phyloP scores from a whole-genome alignment of 64 coral and sea anemone species.

The Pocillopora damicornis region DNA sequence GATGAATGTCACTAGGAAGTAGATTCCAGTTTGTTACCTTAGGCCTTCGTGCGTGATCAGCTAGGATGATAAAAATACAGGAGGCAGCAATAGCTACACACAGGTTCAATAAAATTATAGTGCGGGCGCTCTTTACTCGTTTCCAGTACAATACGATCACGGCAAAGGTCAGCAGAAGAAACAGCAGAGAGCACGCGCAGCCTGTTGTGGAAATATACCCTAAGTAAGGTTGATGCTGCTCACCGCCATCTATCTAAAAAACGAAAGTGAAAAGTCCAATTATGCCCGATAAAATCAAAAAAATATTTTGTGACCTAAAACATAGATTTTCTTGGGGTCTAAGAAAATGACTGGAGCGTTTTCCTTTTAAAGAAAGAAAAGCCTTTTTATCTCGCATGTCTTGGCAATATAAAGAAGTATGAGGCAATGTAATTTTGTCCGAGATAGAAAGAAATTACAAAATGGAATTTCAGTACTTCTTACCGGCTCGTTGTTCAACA shows the following conservation, averaged over 20 bases:
- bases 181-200: constrained; percentile 45
- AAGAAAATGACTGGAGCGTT: too few relatives aligned
- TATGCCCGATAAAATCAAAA: background rate
- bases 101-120: constrained; percentile 37
- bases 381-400: too few relatives aligned
- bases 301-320: too few relatives aligned
- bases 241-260: constrained; percentile 2
- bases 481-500: constrained; percentile 31
- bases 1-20: background rate
- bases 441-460: too few relatives aligned
- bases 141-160: constrained; percentile 35
- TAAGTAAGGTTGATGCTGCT: constrained; percentile 7
- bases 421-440: too few relatives aligned
- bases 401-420: too few relatives aligned
- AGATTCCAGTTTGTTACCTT: background rate
- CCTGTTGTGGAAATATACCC: constrained; percentile 40
- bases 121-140: constrained; percentile 30
- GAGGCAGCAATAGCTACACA: constrained; percentile 41
- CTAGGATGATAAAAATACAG: constrained; percentile 39
- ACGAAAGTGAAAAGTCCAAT: background rate
- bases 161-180: constrained; percentile 61
- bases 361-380: too few relatives aligned
- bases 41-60: background rate
- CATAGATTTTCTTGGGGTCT: too few relatives aligned
- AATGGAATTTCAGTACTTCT: background rate